Percentiles rank a stretch among this genome's conserved stretches.
Conservation (phyloP, 2,797 vertebrate genomes). For the Aeoliscus strigatus region DNA sequence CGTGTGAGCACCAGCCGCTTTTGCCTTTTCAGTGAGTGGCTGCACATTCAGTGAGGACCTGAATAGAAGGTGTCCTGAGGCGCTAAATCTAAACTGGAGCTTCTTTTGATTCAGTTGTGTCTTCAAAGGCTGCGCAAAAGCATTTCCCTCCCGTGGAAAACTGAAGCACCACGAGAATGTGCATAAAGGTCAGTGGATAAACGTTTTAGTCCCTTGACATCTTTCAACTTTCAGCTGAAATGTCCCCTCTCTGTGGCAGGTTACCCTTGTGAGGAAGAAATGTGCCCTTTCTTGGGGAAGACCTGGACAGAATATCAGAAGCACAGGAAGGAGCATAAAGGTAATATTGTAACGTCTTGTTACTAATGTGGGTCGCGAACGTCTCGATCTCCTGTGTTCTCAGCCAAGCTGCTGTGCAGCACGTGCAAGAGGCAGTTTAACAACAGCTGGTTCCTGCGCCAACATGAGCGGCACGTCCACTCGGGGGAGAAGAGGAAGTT, state of each 20-base stretch:
- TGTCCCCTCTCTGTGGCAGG: slow-evolving; percentile 64
- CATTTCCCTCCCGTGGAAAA: slow-evolving; percentile 68
- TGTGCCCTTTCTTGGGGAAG: slow-evolving; percentile 80
- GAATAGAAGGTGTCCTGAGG: fast-evolving
- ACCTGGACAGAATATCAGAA: slow-evolving; percentile 87
- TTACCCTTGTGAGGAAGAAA: slow-evolving; percentile 80
- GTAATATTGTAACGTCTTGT: slow-evolving; percentile 51
- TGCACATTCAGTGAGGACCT: background rate
- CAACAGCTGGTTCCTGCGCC: slow-evolving; percentile 75
- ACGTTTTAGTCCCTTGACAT: no score
- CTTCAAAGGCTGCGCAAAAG: slow-evolving; percentile 76
- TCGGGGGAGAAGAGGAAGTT: slow-evolving; percentile 59
- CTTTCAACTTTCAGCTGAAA: background rate
- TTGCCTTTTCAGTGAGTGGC: slow-evolving; percentile 80
- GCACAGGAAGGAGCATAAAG: slow-evolving; percentile 79
- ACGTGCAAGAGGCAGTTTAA: slow-evolving; percentile 79
- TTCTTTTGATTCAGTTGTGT: slow-evolving; percentile 70
- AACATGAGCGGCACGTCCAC: slow-evolving; percentile 79
- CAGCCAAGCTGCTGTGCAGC: slow-evolving; percentile 71
- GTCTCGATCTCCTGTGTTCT: background rate
- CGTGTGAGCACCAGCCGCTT: slow-evolving; percentile 74
- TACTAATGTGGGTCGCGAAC: no score
- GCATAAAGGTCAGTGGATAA: slow-evolving; percentile 76
- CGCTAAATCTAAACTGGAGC: background rate
- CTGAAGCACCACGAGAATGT: slow-evolving; percentile 81